Percentiles rank a stretch among this genome's conserved stretches.
Evolutionary conservation across 2,113 vertebrate genomes (phyloP).

Genomic region (Syrmaticus mikado): DNA sequence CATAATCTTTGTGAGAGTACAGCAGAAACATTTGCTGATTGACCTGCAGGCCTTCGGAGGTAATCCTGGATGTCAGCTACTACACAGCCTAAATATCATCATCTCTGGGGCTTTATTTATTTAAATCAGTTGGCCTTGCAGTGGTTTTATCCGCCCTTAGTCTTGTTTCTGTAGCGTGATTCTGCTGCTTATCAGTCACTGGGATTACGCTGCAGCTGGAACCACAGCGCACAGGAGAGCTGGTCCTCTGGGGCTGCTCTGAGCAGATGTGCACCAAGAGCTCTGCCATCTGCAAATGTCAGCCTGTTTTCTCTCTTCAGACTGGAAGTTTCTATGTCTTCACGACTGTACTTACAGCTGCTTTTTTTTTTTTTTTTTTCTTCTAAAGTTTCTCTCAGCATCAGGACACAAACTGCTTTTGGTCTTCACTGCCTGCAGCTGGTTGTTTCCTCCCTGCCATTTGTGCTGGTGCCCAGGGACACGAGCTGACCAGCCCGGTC

Average conservation of each 20-base stretch:
- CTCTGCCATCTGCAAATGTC: background rate
- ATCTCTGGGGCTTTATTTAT: background rate
- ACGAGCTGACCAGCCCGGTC: background rate
- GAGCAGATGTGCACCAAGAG: background rate
- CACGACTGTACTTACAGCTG: background rate
- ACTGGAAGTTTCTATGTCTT: background rate
- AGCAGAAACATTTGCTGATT: background rate
- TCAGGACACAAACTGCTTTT: background rate
- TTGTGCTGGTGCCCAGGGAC: background rate
- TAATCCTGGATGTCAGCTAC: background rate
- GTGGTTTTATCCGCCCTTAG: background rate
- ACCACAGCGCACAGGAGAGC: background rate
- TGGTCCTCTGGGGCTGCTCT: background rate
- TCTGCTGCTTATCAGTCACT: background rate
- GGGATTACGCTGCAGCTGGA: conserved; percentile 8
- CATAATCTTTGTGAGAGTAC: background rate
- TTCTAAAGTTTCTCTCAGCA: background rate
- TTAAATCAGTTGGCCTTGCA: background rate
- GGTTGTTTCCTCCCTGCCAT: background rate
- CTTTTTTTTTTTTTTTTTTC: background rate
- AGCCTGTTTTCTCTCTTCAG: background rate
- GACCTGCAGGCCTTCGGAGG: background rate
- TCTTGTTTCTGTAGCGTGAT: background rate
- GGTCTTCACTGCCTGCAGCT: background rate
- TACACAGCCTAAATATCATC: background rate